Evolutionary conservation across 2,113 vertebrate genomes (phyloP), one percentile per base, ranked within the genome.

Genomic region (Phocoena sinus): DNA sequence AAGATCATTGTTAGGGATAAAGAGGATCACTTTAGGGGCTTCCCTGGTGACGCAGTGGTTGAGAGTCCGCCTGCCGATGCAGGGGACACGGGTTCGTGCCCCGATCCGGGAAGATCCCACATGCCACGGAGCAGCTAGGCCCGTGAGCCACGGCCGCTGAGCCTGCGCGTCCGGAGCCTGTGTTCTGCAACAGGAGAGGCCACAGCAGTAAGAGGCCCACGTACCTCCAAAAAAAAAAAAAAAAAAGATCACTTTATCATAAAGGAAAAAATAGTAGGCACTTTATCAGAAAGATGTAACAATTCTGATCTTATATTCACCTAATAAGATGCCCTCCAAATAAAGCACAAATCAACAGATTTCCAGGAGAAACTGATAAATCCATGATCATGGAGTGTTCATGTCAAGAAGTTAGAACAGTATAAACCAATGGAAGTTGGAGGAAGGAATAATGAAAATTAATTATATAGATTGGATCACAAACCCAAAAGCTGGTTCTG

Each of bases 1-100:
- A 87, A 84, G 81, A 62, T 79, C 17, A 95, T 89, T 87, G 60
- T 60, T 95, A 92, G 56, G 12, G 28, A 70, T 80, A 71, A 97
- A 80, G 67, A 82, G 8, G 28, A 14, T 91, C 28, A 81, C 25
- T 76, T 20, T 60, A 50, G 47, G 47, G 12, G 47, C 47, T 50
- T 13, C 47, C 47, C 47, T 50, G 11, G 47, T 50, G 47, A 2
- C 12, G 47, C 47, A 50, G 12, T 50, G 47, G 47, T 50, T 50
- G 47, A 13, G 47, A 50, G 12, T 50, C 47, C 47, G 0, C 47
- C 47, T 50, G 47, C 47, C 47, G 12, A 50, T 50, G 47, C 47
- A 50, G 47, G 47, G 47, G 47, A 47, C 47, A 3, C 47, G 47
- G 47, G 47, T 47, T 47, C 12, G 47, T 47, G 47, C 47, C 47